Evolutionary conservation across 2,888 invertebrate species (phyloP).

Genomic region (Lutraria lutraria): DNA sequence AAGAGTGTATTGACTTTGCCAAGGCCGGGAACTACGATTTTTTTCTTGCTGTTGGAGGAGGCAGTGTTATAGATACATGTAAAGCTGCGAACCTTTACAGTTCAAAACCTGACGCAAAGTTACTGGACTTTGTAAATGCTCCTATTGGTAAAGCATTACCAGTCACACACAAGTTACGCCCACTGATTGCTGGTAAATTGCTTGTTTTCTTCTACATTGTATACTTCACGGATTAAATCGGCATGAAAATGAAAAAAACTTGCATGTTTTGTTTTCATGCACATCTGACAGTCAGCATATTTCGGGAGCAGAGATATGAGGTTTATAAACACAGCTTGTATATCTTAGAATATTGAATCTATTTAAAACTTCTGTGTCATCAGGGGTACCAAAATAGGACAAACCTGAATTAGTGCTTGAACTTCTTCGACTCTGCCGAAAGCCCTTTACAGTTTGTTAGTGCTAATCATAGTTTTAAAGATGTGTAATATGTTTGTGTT

Average conservation of each 20-base stretch:
- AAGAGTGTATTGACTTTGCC: constrained; percentile 92
- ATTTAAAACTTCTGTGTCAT: too few species aligned
- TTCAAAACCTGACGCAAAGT: constrained; percentile 93
- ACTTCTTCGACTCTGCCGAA: neutral
- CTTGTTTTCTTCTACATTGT: neutral
- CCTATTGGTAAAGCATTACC: constrained; percentile 94
- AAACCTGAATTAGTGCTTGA: too few species aligned
- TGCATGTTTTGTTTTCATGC: neutral
- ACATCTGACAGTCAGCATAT: neutral
- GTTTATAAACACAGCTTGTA: too few species aligned
- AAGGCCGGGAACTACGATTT: constrained; percentile 92
- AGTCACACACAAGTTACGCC: constrained; percentile 91
- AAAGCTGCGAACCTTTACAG: constrained; percentile 96
- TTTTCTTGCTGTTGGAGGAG: constrained; percentile 95
- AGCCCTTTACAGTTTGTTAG: too few species aligned
- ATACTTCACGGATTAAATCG: neutral
- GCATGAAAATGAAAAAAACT: too few species aligned
- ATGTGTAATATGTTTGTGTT: too few species aligned
- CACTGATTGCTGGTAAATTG: constrained; percentile 92
- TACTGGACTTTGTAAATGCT: constrained; percentile 95
- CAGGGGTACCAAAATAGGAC: too few species aligned
- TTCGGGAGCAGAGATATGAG: too few species aligned
- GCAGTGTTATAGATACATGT: constrained; percentile 96
- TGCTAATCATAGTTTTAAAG: too few species aligned
- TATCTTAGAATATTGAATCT: too few species aligned